A percentile compares a stretch with the other conserved stretches of the same genome.
Evolutionary conservation across 1,140 invertebrate genomes (phyloP).

Genomic region (Callitettix versicolor): DNA sequence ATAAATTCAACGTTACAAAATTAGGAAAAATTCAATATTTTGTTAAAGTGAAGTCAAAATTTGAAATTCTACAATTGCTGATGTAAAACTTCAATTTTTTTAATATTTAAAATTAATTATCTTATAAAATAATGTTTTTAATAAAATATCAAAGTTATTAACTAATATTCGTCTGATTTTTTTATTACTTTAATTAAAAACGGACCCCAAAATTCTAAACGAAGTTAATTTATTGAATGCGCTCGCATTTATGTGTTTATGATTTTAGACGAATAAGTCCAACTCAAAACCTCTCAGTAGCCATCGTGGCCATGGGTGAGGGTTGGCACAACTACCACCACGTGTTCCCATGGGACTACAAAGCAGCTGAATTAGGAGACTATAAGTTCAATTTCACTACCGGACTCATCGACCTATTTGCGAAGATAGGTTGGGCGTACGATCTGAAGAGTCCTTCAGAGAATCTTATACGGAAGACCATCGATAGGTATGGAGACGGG

Average conservation of each 20-base stretch:
- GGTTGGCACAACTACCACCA: constrained; percentile 75
- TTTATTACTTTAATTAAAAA: no score
- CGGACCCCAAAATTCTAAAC: background rate
- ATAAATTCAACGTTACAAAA: no score
- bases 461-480: constrained; percentile 51
- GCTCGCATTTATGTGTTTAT: no score
- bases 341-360: constrained; percentile 82
- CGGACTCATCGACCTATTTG: constrained; percentile 74
- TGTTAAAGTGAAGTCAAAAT: no score
- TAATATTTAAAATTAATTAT: background rate
- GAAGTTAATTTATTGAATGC: background rate
- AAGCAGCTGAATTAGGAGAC: constrained; percentile 69
- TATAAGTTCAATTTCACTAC: constrained; percentile 74
- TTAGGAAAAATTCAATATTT: no score
- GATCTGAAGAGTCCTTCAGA: constrained; percentile 71
- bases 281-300: constrained; percentile 27
- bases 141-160: background rate
- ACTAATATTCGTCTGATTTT: background rate
- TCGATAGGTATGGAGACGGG: constrained; percentile 67
- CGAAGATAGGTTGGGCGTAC: constrained; percentile 77
- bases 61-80: no score
- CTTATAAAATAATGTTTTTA: background rate
- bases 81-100: background rate
- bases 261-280: constrained; percentile 27
- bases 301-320: constrained; percentile 35